phyloP scores from a whole-genome alignment of 1,140 invertebrate genomes.

The Nebria ingens region DNA sequence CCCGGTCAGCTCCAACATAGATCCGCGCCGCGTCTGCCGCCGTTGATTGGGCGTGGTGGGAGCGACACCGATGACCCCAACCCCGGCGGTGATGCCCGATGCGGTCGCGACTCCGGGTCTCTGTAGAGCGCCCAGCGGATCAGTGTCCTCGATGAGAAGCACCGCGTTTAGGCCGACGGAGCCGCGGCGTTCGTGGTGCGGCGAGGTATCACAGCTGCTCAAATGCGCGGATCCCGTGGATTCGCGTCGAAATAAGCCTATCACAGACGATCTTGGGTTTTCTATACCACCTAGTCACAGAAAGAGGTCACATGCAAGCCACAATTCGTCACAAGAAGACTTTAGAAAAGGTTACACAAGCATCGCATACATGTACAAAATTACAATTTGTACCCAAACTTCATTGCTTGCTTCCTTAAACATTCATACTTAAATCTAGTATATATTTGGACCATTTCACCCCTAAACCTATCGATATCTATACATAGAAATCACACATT shows the following conservation, averaged over 20 bases:
- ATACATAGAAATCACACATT: no score
- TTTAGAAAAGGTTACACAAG: no score
- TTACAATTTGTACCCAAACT: no score
- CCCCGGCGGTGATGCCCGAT: conserved; percentile 34
- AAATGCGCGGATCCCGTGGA: conserved; percentile 44
- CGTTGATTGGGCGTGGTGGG: conserved; percentile 41
- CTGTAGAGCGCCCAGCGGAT: conserved; percentile 42
- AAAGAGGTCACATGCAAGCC: conserved; percentile 25
- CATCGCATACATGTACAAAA: no score
- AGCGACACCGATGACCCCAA: conserved; percentile 18
- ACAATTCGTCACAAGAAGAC: no score
- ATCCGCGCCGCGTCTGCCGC: conserved; percentile 50
- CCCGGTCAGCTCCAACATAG: conserved; percentile 57
- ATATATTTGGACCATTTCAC: no score
- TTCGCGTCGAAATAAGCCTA: conserved; percentile 57
- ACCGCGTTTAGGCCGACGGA: conserved; percentile 34
- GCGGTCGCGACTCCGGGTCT: conserved; percentile 38
- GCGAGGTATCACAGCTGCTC: conserved; percentile 35
- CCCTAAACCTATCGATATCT: no score
- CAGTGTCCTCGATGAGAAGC: conserved; percentile 44
- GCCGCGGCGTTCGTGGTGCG: conserved; percentile 32
- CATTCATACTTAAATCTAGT: no score
- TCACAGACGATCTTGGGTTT: conserved; percentile 58
- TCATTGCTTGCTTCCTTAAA: no score
- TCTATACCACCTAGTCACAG: conserved; percentile 50